Percentiles rank a stretch among this genome's conserved stretches.
These are phyloP conservation scores for human DNA, from an alignment of 2,113 vertebrate species.

Conservation along the genomic window GRCh38 chrX:96068501-96069000, in stretches of 20 bases:
- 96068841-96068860: background rate
- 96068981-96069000: background rate
- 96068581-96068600: conserved; percentile 1
- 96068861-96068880: background rate
- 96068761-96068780: background rate
- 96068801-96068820: background rate
- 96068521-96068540: conserved; percentile 23
- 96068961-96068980: conserved; percentile 11
- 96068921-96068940: background rate
- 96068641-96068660: background rate
- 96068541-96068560: background rate
- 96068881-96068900: background rate
- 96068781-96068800: background rate
- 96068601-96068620: background rate
- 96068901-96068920: background rate
- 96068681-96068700: background rate
- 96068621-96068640: conserved; percentile 3
- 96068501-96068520: background rate
- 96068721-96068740: background rate
- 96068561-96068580: background rate
- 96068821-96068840: background rate
- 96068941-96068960: background rate
- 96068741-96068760: background rate
- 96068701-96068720: background rate
- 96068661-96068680: background rate